phyloP scores from a whole-genome alignment of 1,140 invertebrate genomes.

The Sitophilus oryzae region DNA sequence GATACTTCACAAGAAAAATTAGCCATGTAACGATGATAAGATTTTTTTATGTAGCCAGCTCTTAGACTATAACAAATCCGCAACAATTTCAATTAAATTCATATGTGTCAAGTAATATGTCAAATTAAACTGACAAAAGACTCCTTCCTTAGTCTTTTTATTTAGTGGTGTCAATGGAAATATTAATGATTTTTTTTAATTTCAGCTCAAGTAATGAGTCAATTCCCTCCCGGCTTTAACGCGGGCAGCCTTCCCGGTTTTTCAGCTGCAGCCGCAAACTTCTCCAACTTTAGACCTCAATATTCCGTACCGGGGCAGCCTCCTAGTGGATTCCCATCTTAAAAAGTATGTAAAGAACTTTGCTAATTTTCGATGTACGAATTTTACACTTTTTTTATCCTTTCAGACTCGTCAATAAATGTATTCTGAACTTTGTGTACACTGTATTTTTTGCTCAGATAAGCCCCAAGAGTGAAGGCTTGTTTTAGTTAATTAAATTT shows the following conservation, averaged over 20 bases:
- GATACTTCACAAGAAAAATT: too few relatives aligned
- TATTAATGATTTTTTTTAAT: conserved; percentile 25
- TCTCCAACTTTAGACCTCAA: conserved; percentile 82
- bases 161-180: conserved; percentile 2
- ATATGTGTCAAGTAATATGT: too few relatives aligned
- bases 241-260: conserved; percentile 63
- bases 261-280: conserved; percentile 71
- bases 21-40: too few relatives aligned
- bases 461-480: conserved; percentile 11
- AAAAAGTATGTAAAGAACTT: conserved; percentile 19
- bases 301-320: conserved; percentile 84
- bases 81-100: too few relatives aligned
- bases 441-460: conserved; percentile 18
- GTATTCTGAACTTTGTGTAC: conserved; percentile 10
- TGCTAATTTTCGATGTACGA: not conserved
- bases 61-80: too few relatives aligned
- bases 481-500: conserved; percentile 16
- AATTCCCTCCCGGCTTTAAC: conserved; percentile 74
- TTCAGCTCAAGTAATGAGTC: conserved; percentile 62
- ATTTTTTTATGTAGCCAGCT: too few relatives aligned
- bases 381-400: not conserved
- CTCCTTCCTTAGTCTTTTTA: too few relatives aligned
- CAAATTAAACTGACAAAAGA: too few relatives aligned
- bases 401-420: conserved; percentile 10
- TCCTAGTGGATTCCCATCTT: conserved; percentile 47